Conservation (phyloP, 2,797 vertebrate genomes). For the Nothura maculosa region DNA sequence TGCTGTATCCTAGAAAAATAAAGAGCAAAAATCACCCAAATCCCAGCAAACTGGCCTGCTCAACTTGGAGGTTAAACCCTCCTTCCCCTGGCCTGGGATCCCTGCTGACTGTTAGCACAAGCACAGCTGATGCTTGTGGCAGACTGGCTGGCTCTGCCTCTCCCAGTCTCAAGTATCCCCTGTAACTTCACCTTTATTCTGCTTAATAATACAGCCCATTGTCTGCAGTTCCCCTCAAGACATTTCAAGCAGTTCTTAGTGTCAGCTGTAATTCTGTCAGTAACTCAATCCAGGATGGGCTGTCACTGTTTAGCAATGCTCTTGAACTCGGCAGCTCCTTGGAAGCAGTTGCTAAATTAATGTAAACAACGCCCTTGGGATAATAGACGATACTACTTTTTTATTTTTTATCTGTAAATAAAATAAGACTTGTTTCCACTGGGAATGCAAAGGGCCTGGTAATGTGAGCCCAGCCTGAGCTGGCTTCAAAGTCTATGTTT, state of each 20-base stretch:
- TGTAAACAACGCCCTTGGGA: slow-evolving; percentile 83
- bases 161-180: slow-evolving; percentile 84
- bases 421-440: slow-evolving; percentile 77
- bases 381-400: slow-evolving; percentile 46
- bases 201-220: slow-evolving; percentile 88
- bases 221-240: slow-evolving; percentile 87
- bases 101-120: not conserved
- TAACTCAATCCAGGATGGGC: slow-evolving; percentile 87
- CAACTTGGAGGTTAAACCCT: not conserved
- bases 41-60: not conserved
- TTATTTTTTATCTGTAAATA: slow-evolving; percentile 87
- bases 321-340: slow-evolving; percentile 81
- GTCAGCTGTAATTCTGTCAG: slow-evolving; percentile 92
- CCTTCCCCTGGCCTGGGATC: not conserved
- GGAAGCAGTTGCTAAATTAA: slow-evolving; percentile 82
- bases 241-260: slow-evolving; percentile 92
- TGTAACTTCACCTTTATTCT: slow-evolving; percentile 88
- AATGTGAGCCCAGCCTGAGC: not conserved
- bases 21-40: not conserved
- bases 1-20: not conserved
- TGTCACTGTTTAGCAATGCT: slow-evolving; percentile 78
- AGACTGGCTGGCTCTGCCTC: slow-evolving; percentile 82
- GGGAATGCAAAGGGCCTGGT: slow-evolving; percentile 65
- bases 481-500: slow-evolving; percentile 1
- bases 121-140: slow-evolving; percentile 14